These are phyloP conservation scores for Pithys albifrons DNA, from an alignment of 2,113 vertebrate species.

Conservation along the genomic window DNA sequence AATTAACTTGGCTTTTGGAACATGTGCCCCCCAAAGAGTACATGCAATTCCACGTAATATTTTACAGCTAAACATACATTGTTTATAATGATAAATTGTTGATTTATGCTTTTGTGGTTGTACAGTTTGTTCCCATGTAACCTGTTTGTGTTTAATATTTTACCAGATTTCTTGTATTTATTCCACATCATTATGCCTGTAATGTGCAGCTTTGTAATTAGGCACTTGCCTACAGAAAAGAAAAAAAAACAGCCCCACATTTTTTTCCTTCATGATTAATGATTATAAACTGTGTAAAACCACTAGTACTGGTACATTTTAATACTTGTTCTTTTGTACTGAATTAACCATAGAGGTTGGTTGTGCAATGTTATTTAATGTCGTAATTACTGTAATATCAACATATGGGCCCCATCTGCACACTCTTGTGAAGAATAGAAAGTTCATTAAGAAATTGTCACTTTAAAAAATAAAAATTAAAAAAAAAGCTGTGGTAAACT, in stretches of 20 bases:
- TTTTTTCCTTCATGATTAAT: slow-evolving; percentile 76
- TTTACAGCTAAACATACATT: slow-evolving; percentile 63
- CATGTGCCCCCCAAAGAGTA: slow-evolving; percentile 36
- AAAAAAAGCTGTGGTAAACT: slow-evolving; percentile 73
- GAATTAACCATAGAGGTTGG: slow-evolving; percentile 83
- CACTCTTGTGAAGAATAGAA: slow-evolving; percentile 75
- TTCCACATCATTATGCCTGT: slow-evolving; percentile 85
- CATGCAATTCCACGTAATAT: slow-evolving; percentile 57
- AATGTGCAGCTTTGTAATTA: slow-evolving; percentile 90
- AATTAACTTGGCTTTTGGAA: slow-evolving; percentile 72
- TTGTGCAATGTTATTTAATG: slow-evolving; percentile 86
- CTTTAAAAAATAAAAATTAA: slow-evolving; percentile 63
- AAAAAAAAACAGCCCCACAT: slow-evolving; percentile 37
- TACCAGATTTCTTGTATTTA: slow-evolving; percentile 87
- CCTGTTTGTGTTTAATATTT: slow-evolving; percentile 80
- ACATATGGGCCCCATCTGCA: slow-evolving; percentile 74
- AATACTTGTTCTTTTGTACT: slow-evolving; percentile 83
- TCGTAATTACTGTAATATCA: slow-evolving; percentile 82
- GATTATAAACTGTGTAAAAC: slow-evolving; percentile 77
- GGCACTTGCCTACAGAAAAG: slow-evolving; percentile 86
- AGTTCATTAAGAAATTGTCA: slow-evolving; percentile 65
- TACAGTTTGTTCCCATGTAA: slow-evolving; percentile 75
- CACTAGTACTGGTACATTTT: slow-evolving; percentile 85
- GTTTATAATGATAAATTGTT: slow-evolving; percentile 55
- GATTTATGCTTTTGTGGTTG: slow-evolving; percentile 73